Base-by-base conservation (phyloP, 2,888 invertebrate species). In the Ectropis crepuscularia region DNA sequence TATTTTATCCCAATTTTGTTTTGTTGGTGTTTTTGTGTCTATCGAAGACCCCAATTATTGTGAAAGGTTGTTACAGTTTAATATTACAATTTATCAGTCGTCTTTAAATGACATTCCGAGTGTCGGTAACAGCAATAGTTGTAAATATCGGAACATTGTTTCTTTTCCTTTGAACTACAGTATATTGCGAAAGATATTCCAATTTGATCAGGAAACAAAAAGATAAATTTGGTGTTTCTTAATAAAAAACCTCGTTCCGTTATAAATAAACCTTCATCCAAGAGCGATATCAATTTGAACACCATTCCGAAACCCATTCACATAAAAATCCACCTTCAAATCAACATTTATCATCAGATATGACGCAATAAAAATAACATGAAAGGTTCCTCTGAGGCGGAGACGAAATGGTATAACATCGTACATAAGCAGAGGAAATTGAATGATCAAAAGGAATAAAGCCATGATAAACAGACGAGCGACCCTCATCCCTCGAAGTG, bases 381-480 rank as follows among this genome's bases (percentile, higher is more conserved):
- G 57, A 66, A 70, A 65, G 51, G 38, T 50, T 43, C 55, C 61
- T 65, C 55, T 55, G 61, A 47, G 47, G 59, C 55, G 57, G 53
- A 65, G 61, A 64, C 54, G 58, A 68, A 66, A 64, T 64, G 57
- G 53, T 55, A 59, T 63, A 55, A 54, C 54, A 59, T 58, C 58
- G 49, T 62, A 60, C 50, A 67, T 63, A 68, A 63, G 62, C 48
- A 62, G 58, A 55, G 65, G 65, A 70, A 72, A 73, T 72, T 72
- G 70, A 73, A 72, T 70, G 69, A 69, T 73, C 73, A 72, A 73
- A 71, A 69, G 72, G 61, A 69, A 65, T 65, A 65, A 65, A 55
- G 63, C 65, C 58, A 68, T 69, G 67, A 70, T 69, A 72, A 69
- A 69, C 68, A 70, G 67, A 73, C 64, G 66, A 60, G 61, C 62